Evolutionary conservation across 2,113 vertebrate species (phyloP).

Genomic region (Sakesphorus luctuosus): DNA sequence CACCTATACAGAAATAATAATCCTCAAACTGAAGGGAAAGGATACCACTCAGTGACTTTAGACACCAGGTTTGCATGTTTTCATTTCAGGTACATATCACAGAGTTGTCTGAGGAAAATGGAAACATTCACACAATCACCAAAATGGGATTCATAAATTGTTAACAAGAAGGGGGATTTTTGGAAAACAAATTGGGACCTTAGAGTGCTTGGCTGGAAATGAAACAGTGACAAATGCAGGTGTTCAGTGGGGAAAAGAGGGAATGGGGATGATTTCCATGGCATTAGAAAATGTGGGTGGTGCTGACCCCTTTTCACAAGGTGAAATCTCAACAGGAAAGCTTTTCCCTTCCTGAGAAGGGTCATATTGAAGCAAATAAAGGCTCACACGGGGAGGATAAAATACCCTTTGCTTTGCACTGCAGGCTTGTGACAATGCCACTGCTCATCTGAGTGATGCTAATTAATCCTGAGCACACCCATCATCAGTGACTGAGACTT

Average conservation of each 20-base stretch:
- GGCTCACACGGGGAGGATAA: neutral
- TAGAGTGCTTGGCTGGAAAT: neutral
- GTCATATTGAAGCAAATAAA: constrained; percentile 12
- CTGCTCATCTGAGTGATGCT: constrained; percentile 68
- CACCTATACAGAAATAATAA: neutral
- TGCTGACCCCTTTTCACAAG: neutral
- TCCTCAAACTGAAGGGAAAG: neutral
- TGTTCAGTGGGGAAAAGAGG: neutral
- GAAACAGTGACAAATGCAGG: neutral
- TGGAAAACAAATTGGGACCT: neutral
- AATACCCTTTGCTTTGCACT: constrained; percentile 48
- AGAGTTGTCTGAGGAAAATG: neutral
- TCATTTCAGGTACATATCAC: neutral
- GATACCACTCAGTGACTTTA: neutral
- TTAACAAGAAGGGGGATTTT: neutral
- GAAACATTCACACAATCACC: neutral
- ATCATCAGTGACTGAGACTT: constrained; percentile 66
- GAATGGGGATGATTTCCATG: neutral
- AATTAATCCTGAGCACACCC: constrained; percentile 75
- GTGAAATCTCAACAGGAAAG: neutral
- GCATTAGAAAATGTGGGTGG: neutral
- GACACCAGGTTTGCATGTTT: rapidly evolving
- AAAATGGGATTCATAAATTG: neutral
- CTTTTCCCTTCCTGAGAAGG: neutral
- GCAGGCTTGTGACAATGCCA: constrained; percentile 52